Base-by-base conservation (phyloP, 1,140 invertebrate species). In the Drosophila pandora region DNA sequence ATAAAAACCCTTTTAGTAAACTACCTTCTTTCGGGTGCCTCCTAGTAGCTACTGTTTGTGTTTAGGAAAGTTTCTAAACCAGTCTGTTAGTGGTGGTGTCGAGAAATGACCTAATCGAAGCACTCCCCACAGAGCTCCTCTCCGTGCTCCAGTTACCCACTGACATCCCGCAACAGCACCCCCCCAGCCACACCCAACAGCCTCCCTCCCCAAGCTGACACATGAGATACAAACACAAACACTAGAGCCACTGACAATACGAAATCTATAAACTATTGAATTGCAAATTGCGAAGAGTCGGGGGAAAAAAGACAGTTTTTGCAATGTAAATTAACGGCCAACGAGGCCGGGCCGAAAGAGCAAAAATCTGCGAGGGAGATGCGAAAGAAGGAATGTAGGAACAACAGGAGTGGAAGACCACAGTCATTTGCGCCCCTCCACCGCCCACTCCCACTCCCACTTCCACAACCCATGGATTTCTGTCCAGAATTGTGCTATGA, bases 401-500 rank as follows among this genome's bases (percentile, higher is more conserved):
- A 41, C 52, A 48, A 43, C 39, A 32, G 49, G 49, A 71, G n/a
- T 49, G 34, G 41, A 69, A 68, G 39, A 69, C 50, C 65, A 56
- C 32, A 69, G 64, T 68, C 63, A 69, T 68, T 69, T 48, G 25
- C 17, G 17, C 39, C 23, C 12, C 37, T 3, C 10, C 37, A 10
- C 62, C 25, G 9, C 41, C 37, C 22, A 22, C 41, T 17, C 30
- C 23, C 25, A 5, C 49, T 2, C 49, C 9, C 8, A 30, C 48
- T 5, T 25, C 10, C 12, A 9, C 49, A 22, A 28, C 25, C 5
- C 25, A 65, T 22, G 13, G 39, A 59, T 50, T 67, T 64, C 63
- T 49, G 62, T 49, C 61, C 52, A 73, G 74, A 82, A 82, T 82
- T 81, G 58, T 82, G 68, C 79, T 82, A 82, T 81, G 79, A 81